Evolutionary conservation across 2,797 vertebrate genomes (phyloP).

Genomic region (Pipistrellus pygmaeus): DNA sequence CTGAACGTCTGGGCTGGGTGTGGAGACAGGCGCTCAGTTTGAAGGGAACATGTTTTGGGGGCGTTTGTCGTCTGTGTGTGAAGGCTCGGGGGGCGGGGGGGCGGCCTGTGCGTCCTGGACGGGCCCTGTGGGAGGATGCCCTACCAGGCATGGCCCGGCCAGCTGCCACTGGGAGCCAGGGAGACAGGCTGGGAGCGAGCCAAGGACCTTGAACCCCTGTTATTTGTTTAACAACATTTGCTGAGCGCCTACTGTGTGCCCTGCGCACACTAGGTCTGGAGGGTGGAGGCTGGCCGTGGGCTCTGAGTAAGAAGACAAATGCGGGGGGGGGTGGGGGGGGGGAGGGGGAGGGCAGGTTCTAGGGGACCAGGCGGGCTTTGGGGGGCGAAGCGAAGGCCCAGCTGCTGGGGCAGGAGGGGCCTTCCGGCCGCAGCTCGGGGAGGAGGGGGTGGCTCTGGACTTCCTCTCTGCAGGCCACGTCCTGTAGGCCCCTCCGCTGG

Average conservation of each 20-base stretch:
- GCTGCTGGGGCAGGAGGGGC: slow-evolving; percentile 78
- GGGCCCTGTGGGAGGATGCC: neutral
- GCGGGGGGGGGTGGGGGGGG: neutral
- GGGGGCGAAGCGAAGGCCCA: slow-evolving; percentile 76
- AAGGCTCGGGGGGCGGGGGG: neutral
- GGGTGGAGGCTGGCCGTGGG: slow-evolving; percentile 21
- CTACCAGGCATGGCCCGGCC: neutral
- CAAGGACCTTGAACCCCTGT: neutral
- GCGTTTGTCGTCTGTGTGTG: neutral
- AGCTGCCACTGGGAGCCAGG: neutral
- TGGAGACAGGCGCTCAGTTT: neutral
- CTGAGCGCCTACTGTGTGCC: slow-evolving; percentile 1
- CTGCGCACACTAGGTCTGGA: neutral
- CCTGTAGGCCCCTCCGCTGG: slow-evolving; percentile 78
- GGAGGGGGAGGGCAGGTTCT: neutral
- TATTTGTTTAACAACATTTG: neutral
- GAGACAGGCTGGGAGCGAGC: neutral
- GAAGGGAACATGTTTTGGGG: neutral
- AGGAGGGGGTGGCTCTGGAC: slow-evolving; percentile 68
- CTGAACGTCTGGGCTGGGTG: neutral
- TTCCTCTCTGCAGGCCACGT: slow-evolving; percentile 82
- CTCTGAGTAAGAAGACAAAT: slow-evolving; percentile 42
- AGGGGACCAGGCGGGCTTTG: slow-evolving; percentile 44
- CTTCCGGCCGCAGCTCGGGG: slow-evolving; percentile 76
- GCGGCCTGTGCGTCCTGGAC: neutral